phyloP scores from a whole-genome alignment of 2,888 invertebrate species.

The Drosophila mayaguana region DNA sequence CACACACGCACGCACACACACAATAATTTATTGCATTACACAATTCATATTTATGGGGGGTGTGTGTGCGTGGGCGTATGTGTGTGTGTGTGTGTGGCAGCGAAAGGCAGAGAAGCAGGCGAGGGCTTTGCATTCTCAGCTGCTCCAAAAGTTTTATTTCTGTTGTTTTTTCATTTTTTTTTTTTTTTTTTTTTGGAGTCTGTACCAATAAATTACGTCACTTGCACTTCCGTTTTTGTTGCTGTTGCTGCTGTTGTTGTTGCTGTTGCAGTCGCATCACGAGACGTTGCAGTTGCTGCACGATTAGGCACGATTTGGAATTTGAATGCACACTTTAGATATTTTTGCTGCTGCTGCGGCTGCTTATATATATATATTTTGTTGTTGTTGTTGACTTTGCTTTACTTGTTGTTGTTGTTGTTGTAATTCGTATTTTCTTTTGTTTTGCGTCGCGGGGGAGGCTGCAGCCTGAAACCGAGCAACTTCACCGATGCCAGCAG shows the following conservation, averaged over 20 bases:
- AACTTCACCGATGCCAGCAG: slow-evolving; percentile 59
- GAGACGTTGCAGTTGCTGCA: slow-evolving; percentile 52
- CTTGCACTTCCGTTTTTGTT: slow-evolving; percentile 78
- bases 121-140: slow-evolving; percentile 37
- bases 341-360: slow-evolving; percentile 6
- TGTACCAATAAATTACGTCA: slow-evolving; percentile 74
- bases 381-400: slow-evolving; percentile 23
- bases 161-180: slow-evolving; percentile 22
- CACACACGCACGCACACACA: slow-evolving; percentile 15
- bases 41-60: slow-evolving; percentile 43
- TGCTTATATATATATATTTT: slow-evolving; percentile 13
- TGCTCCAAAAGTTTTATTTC: slow-evolving; percentile 46
- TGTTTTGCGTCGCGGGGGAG: slow-evolving; percentile 6
- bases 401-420: slow-evolving; percentile 1
- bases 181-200: slow-evolving; percentile 48
- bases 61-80: slow-evolving; percentile 11
- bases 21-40: slow-evolving; percentile 44
- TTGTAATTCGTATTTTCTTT: slow-evolving; percentile 18
- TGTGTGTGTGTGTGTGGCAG: slow-evolving; percentile 3
- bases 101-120: neutral
- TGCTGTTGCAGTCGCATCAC: slow-evolving; percentile 46
- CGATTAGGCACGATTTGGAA: slow-evolving; percentile 75
- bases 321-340: slow-evolving; percentile 66
- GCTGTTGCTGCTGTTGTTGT: slow-evolving; percentile 54
- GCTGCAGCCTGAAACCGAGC: slow-evolving; percentile 66